These are phyloP conservation scores for Pangasius sanitwongsei DNA, from an alignment of 2,797 vertebrate species.

Conservation along the genomic window DNA sequence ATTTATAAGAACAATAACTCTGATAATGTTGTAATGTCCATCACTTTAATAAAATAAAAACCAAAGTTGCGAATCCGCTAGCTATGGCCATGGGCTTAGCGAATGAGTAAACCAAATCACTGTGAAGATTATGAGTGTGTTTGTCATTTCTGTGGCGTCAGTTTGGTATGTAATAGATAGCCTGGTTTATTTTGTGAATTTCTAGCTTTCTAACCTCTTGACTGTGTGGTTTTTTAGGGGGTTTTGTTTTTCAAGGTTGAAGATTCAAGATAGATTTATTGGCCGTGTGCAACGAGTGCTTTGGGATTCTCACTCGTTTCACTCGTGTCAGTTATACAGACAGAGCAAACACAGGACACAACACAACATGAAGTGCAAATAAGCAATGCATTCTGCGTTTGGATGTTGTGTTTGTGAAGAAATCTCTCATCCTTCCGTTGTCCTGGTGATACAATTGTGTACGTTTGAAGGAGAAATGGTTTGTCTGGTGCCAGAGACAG, in stretches of 20 bases:
- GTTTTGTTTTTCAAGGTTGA: background rate
- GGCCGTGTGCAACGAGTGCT: background rate
- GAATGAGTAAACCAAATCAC: background rate
- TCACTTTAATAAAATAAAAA: background rate
- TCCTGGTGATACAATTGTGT: background rate
- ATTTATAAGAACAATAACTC: background rate
- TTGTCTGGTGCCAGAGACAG: background rate
- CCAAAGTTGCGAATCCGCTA: background rate
- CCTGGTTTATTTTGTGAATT: constrained; percentile 19
- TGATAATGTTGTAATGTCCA: background rate
- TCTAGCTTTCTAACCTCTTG: background rate
- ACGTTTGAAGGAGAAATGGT: background rate
- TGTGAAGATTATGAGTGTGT: constrained; percentile 1
- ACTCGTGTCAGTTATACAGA: background rate
- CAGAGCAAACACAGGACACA: constrained; percentile 6
- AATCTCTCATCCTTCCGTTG: background rate
- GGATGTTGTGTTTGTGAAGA: background rate
- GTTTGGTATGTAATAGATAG: constrained; percentile 12
- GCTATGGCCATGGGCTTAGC: background rate
- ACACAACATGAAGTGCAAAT: background rate
- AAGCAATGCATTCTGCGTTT: background rate
- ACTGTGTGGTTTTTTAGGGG: background rate
- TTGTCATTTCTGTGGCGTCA: background rate
- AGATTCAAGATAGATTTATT: background rate
- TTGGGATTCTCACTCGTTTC: background rate